Evolutionary conservation across 2,113 vertebrate species (phyloP).

Genomic region (Tichodroma muraria): DNA sequence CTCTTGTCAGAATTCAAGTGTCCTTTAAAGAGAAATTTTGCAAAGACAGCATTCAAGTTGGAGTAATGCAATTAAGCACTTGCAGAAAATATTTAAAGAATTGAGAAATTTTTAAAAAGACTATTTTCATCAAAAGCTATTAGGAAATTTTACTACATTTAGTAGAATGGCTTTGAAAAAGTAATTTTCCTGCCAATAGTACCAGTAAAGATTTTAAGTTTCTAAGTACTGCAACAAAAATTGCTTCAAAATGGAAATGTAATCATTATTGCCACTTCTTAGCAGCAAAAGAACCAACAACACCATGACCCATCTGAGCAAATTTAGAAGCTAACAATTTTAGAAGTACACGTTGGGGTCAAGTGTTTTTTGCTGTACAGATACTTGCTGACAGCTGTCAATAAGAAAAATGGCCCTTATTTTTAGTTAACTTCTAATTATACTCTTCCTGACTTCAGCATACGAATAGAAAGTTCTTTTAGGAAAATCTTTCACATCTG

Average conservation of each 20-base stretch:
- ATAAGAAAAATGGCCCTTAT: neutral
- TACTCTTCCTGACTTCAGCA: neutral
- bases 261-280: neutral
- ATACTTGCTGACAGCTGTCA: neutral
- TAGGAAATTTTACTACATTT: neutral
- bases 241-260: neutral
- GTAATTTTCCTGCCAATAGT: neutral
- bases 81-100: neutral
- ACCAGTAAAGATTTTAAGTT: neutral
- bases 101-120: neutral
- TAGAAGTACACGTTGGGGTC: neutral
- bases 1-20: neutral
- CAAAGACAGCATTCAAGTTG: neutral
- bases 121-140: slow-evolving; percentile 13
- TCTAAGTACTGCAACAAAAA: slow-evolving; percentile 3
- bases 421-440: slow-evolving; percentile 1
- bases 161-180: neutral
- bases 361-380: neutral
- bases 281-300: neutral
- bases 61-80: neutral
- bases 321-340: neutral
- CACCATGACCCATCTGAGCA: neutral
- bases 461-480: neutral
- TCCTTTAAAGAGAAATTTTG: neutral
- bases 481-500: neutral